These are phyloP conservation scores for Leucoptera coffeella DNA, from an alignment of 2,888 invertebrate species.

Conservation along the genomic window DNA sequence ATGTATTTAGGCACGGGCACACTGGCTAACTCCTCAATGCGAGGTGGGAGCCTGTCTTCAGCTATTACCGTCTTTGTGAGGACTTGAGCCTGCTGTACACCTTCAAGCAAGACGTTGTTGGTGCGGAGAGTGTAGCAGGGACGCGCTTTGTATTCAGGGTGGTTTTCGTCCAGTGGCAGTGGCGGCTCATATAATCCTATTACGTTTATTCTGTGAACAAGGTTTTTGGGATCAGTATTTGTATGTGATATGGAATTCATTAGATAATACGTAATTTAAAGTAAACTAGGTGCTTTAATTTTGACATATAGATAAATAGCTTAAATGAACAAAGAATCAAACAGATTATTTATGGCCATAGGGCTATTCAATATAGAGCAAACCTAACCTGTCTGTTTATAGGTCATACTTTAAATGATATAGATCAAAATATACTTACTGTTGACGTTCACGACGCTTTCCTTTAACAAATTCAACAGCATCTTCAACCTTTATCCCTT, in stretches of 20 bases:
- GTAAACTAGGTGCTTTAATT: no score
- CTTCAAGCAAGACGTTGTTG: conserved; percentile 62
- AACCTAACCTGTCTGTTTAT: no score
- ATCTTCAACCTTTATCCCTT: conserved; percentile 57
- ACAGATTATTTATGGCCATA: no score
- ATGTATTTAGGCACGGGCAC: conserved; percentile 41
- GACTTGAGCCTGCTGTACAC: conserved; percentile 71
- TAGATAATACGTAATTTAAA: neutral
- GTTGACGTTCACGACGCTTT: conserved; percentile 19
- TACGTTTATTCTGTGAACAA: conserved; percentile 18
- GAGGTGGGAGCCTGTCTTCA: conserved; percentile 55
- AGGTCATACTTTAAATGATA: no score
- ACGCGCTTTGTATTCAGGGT: conserved; percentile 60
- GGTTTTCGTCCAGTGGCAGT: conserved; percentile 44
- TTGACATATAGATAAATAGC: no score
- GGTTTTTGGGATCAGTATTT: neutral
- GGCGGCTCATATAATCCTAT: conserved; percentile 33
- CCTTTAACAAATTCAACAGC: conserved; percentile 53
- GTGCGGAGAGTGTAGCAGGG: conserved; percentile 56
- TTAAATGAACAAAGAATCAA: no score
- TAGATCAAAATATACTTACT: no score
- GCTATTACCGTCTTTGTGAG: conserved; percentile 70
- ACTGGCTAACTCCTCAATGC: conserved; percentile 43
- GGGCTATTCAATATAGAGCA: neutral
- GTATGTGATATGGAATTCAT: neutral